These are phyloP conservation scores for Sebastes kiyomatsui DNA, from an alignment of 2,797 vertebrate species.

Conservation along the genomic window DNA sequence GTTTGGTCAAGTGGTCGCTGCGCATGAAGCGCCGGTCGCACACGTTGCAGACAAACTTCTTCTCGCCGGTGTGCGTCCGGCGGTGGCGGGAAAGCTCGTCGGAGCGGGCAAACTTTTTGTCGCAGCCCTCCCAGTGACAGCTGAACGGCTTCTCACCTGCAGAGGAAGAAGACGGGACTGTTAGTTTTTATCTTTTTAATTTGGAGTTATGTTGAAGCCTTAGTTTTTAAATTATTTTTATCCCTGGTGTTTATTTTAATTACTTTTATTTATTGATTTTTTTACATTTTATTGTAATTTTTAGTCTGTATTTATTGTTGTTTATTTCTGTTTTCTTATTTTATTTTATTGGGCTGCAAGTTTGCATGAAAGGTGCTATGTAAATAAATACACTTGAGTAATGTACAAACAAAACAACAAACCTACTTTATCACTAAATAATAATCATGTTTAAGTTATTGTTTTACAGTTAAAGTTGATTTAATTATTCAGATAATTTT, in stretches of 20 bases:
- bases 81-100: slow-evolving; percentile 97
- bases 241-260: background rate
- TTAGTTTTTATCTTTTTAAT: background rate
- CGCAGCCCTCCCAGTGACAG: slow-evolving; percentile 96
- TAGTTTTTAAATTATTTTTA: background rate
- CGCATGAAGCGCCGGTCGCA: slow-evolving; percentile 98
- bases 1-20: slow-evolving; percentile 97
- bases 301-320: background rate
- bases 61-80: slow-evolving; percentile 96
- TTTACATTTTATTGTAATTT: background rate
- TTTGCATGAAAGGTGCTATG: background rate
- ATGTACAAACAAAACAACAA: too few relatives aligned
- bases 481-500: background rate
- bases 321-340: background rate
- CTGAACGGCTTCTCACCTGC: slow-evolving; percentile 97
- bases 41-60: slow-evolving; percentile 92
- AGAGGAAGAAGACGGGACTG: background rate
- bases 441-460: background rate
- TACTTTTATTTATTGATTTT: background rate
- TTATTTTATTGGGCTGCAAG: background rate
- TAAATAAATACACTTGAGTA: background rate
- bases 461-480: background rate
- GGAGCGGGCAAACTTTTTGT: slow-evolving; percentile 95
- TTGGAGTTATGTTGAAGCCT: too few relatives aligned
- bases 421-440: background rate